Percentiles rank a stretch among this genome's conserved stretches.
phyloP scores from a whole-genome alignment of 2,888 invertebrate species.

The Orthosia incerta region DNA sequence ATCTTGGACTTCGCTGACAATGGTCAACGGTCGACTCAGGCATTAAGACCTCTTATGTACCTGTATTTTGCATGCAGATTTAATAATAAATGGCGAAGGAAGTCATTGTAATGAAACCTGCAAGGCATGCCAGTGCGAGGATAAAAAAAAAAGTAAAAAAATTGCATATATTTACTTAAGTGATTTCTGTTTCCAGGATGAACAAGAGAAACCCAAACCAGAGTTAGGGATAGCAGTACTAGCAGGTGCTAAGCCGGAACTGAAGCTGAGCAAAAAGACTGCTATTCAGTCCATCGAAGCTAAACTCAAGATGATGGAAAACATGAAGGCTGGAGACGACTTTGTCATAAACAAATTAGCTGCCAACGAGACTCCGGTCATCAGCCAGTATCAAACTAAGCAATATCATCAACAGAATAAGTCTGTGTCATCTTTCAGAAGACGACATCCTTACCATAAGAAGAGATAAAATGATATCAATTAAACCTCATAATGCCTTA shows the following conservation, averaged over 20 bases:
- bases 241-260: constrained; percentile 92
- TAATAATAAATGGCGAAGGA: too few species aligned
- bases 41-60: too few species aligned
- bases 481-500: constrained; percentile 40
- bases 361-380: constrained; percentile 92
- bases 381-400: constrained; percentile 93
- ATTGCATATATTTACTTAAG: background rate
- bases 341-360: constrained; percentile 94
- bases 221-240: constrained; percentile 95
- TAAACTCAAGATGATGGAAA: constrained; percentile 95
- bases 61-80: too few species aligned
- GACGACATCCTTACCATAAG: constrained; percentile 88
- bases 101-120: too few species aligned
- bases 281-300: constrained; percentile 97
- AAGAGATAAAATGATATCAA: constrained; percentile 80
- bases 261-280: constrained; percentile 93
- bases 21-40: too few species aligned
- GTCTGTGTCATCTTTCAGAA: constrained; percentile 80
- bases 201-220: constrained; percentile 94
- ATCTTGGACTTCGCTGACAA: too few species aligned
- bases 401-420: constrained; percentile 83
- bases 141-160: too few species aligned
- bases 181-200: constrained; percentile 91
- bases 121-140: too few species aligned
- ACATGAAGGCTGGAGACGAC: constrained; percentile 92